Evolutionary conservation across 92 coral and sea anemone genomes (phyloP).

Genomic region (Anthopleura xanthogrammica): DNA sequence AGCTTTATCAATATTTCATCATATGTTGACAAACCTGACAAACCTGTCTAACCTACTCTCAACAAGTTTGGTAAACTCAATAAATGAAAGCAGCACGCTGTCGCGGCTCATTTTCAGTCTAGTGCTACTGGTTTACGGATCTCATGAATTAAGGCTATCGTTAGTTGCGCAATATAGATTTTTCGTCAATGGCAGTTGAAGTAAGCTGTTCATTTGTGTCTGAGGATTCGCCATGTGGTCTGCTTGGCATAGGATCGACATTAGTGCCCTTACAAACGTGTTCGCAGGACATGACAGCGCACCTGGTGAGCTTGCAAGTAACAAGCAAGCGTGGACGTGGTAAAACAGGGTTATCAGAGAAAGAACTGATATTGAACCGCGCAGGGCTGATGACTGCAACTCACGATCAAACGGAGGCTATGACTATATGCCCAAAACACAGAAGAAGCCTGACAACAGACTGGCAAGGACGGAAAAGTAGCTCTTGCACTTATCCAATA

Average conservation of each 20-base stretch:
- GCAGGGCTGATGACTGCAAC: conserved; percentile 23
- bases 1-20: too few species aligned
- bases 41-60: too few species aligned
- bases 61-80: too few species aligned
- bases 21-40: too few species aligned
- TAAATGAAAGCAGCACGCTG: too few species aligned
- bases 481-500: conserved; percentile 33
- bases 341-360: conserved; percentile 1
- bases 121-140: too few species aligned
- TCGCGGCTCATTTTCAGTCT: too few species aligned
- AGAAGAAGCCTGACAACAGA: conserved; percentile 21
- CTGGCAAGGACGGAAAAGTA: conserved; percentile 36
- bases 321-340: conserved; percentile 33
- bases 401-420: conserved; percentile 23
- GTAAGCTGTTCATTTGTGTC: conserved; percentile 3
- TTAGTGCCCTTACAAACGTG: conserved; percentile 28
- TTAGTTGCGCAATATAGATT: too few species aligned
- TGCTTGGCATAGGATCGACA: background rate
- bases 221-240: conserved; percentile 5
- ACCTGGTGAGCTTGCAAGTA: conserved; percentile 25
- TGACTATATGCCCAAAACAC: conserved; percentile 41
- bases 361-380: conserved; percentile 38
- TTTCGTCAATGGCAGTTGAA: background rate
- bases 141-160: too few species aligned
- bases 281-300: conserved; percentile 27